Evolutionary conservation across 2,113 vertebrate species (phyloP), one percentile per base, ranked within the genome.

Genomic region (Caloenas nicobarica): DNA sequence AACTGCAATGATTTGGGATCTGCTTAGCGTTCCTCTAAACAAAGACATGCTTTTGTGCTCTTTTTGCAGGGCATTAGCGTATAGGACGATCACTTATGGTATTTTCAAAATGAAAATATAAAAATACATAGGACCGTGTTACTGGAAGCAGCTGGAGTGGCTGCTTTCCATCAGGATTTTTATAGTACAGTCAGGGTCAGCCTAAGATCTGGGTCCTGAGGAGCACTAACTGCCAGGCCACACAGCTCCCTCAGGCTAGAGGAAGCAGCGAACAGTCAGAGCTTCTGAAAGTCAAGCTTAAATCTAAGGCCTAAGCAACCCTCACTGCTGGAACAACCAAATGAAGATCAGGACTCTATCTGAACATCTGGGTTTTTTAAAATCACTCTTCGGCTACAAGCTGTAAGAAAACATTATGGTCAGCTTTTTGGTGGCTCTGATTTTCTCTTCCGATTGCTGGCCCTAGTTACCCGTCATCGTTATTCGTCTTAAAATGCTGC

Each of bases 91-190:
- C 81, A 28, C 50, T 92, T 88, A 76, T 86, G 91, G 81, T 70
- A 72, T 88, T 92, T 94, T 91, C 73, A 65, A 89, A 93, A 89
- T 56, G 50, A 76, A 95, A 95, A 96, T 73, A 42, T 62, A 92
- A 89, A 95, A 91, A n/a, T 34, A 62, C 76, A 51, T 57, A 57
- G 66, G 62, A 25, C 40, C 62, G 31, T 28, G 69, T 81, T 96
- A 95, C 92, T 95, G 57, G 85, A 96, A 91, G 86, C 93, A 96
- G 88, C 69, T 94, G 93, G 73, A 18, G 62, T 87, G 86, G 92
- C 83, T 96, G 73, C 81, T 93, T 95, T 95, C 86, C 92, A 82
- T 92, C 70, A 80, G 61, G 66, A 40, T 76, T 92, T 96, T 95
- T 96, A 66, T 42, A 65, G 81, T 34, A 34, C 40, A 7, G 53